Percentiles rank a stretch among this genome's conserved stretches.
phyloP scores from a whole-genome alignment of 2,888 invertebrate species.

The Latrodectus hesperus region DNA sequence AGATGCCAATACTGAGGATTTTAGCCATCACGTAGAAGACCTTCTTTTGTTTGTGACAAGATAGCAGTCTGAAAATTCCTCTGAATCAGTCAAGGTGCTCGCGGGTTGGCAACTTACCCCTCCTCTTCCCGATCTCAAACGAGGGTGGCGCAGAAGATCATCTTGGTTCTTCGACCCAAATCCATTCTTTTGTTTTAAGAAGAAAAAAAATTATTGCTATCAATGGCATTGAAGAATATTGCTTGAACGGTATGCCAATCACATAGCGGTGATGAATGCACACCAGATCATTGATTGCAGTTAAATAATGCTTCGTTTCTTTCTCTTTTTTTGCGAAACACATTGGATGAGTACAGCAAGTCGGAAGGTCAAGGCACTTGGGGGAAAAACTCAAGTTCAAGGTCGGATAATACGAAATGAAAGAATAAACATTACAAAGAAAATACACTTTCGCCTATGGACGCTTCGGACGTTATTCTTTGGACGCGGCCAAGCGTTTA shows the following conservation, averaged over 20 bases:
- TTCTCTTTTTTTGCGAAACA: not conserved
- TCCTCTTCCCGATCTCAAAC: not conserved
- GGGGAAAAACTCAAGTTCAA: not conserved
- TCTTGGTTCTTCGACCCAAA: slow-evolving; percentile 2
- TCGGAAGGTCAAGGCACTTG: slow-evolving; percentile 5
- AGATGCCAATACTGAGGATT: too few species aligned
- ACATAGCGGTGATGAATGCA: not conserved
- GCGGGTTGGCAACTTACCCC: not conserved
- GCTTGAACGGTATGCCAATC: not conserved
- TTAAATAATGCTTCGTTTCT: not conserved
- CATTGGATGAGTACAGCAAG: not conserved
- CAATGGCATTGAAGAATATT: not conserved
- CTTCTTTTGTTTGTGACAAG: too few species aligned
- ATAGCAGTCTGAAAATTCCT: not conserved
- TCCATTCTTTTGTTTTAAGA: not conserved
- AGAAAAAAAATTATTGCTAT: too few species aligned
- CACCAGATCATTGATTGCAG: not conserved
- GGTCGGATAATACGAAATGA: not conserved
- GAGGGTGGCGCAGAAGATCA: not conserved
- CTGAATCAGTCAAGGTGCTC: not conserved
- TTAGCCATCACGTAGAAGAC: too few species aligned
- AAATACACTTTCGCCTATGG: slow-evolving; percentile 7
- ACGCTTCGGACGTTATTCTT: slow-evolving; percentile 12
- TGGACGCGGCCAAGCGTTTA: slow-evolving; percentile 6
- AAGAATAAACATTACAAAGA: not conserved